Evolutionary conservation across 2,797 vertebrate genomes (phyloP), one percentile per base, ranked within the genome.

Genomic region (Delichon dasypus): DNA sequence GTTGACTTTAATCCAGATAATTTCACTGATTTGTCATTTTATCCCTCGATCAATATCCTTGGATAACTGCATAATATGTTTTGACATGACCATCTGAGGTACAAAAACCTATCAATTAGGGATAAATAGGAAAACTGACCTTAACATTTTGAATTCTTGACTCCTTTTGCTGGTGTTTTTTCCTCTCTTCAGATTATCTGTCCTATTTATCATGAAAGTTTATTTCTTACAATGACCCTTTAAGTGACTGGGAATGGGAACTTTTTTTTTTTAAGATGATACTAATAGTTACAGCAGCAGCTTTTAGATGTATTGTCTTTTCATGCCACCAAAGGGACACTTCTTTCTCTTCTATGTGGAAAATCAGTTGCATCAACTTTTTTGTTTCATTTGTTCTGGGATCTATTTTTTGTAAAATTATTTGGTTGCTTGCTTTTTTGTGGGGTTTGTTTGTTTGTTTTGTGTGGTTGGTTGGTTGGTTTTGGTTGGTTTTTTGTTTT

Each of bases 391-490:
- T 92, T 81, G 10, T 62, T 90, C 16, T 3, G 8, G 23, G 17
- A 79, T 89, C 47, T 70, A 10, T 45, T 65, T 30, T 66, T 66
- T 62, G 45, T 25, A 27, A 48, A 61, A n/a, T 36, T 38, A 16
- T 30, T 47, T 51, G 5, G 1, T 3, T 26, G 6, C 0, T 8
- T 32, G 25, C 32, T 21, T 45, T 38, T 20, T 34, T n/a, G 14
- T 25, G 16, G 7, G 11, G 38, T 38, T 38, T 51, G 5, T 1
- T 3, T 26, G 6, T 0, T 8, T 32, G 25, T 21, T 45, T 38
- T 20, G 29, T n/a, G 18, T 25, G 16, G 7, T 47, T 51, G 5
- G 1, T 3, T 26, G 6, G 1, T 8, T 32, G 25, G 32, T 21
- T 45, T 38, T 20, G 7, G 15, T 27, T 10, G 12, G 3, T 20